phyloP scores from a whole-genome alignment of 1,140 invertebrate species.

The Tetramorium alpestre region DNA sequence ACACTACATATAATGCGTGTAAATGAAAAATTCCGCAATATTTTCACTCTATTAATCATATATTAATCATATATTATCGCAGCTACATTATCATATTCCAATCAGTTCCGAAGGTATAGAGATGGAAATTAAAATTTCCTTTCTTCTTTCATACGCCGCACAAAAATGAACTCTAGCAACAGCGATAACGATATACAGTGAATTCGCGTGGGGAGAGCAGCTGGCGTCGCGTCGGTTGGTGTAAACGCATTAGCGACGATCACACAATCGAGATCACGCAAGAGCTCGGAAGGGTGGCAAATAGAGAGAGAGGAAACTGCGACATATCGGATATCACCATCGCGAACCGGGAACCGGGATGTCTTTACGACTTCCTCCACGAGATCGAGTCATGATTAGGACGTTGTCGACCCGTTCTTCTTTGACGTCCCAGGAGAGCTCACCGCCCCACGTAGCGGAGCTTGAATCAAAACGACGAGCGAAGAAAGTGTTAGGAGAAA shows the following conservation, averaged over 20 bases:
- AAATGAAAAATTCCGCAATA: not conserved
- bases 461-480: constrained; percentile 42
- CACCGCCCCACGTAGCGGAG: not conserved
- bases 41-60: not conserved
- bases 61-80: not conserved
- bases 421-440: constrained; percentile 38
- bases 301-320: constrained; percentile 36
- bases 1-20: not conserved
- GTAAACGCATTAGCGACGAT: constrained; percentile 44
- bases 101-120: not conserved
- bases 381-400: constrained; percentile 56
- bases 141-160: not conserved
- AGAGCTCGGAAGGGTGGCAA: constrained; percentile 3
- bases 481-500: constrained; percentile 43
- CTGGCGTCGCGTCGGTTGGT: not conserved
- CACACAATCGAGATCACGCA: constrained; percentile 30
- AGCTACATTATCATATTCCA: not conserved
- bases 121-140: not conserved
- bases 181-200: not conserved
- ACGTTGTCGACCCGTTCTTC: constrained; percentile 47
- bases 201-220: not conserved
- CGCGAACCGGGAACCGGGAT: constrained; percentile 8
- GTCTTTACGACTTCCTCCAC: constrained; percentile 49
- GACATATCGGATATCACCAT: constrained; percentile 50
- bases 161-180: not conserved